Evolutionary conservation across 2,113 vertebrate species (phyloP), one percentile per base, ranked within the genome.

Genomic region (Ochotona curzoniae): DNA sequence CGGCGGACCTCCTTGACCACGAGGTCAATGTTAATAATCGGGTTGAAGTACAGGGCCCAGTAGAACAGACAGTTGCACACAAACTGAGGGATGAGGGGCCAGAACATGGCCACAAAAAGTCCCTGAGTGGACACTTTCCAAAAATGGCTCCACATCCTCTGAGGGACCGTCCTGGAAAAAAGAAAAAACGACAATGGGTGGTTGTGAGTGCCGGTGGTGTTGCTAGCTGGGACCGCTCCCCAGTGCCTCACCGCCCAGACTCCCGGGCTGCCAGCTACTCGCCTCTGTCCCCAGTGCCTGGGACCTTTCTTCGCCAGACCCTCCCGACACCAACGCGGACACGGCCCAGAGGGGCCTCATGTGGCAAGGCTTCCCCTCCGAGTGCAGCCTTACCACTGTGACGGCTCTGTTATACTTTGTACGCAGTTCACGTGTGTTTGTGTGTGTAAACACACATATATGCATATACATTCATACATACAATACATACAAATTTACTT

Each of bases 11-110:
- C 98, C 96, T 98, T 99, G 83, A 99, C 98, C 71, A 99, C 98
- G n/a, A 98, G 97, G 96, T 99, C 98, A 54, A 99, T 99, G 89
- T 99, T 99, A 95, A 99, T 98, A 87, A 99, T 98, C 73, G 99
- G 99, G 93, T 98, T 99, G 97, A 99, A 99, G 97, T 99, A 99
- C 87, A 99, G 98, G 63, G 98, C 99, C 99, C 99, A 99, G 97
- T 99, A 99, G 98, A 99, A 99, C 87, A 99, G 97, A 96, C 99
- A 99, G 96, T 99, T 99, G 98, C 99, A 99, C 85, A 99, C 97
- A 97, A 99, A 99, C 93, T 99, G 99, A 60, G 99, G 99, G 91
- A 99, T 97, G 38, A 99, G 97, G 85, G 99, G 99, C 99, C 99
- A 99, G 96, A 99, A 98, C 93, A 99, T 97, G 44, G 98, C 98